Evolutionary conservation across 2,113 vertebrate genomes (phyloP), one percentile per base, ranked within the genome.

Genomic region (Scatophagus argus): DNA sequence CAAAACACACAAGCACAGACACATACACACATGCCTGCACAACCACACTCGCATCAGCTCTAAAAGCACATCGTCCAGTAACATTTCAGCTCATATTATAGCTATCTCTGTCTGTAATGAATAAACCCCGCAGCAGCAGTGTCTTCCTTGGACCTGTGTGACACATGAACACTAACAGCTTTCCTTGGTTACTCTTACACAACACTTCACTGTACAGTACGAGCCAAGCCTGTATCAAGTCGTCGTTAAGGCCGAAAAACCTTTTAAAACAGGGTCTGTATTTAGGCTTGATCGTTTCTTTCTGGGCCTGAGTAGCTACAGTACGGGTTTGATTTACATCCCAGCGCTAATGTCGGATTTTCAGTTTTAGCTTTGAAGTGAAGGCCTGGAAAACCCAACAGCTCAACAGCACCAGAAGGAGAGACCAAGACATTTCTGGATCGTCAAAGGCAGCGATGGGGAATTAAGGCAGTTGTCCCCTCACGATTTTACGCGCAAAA

Each of bases 391-490:
- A n/a, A 21, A 43, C 52, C 54, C 12, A 14, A 43, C 14, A 1
- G 68, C 64, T 84, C 72, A 51, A 34, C 79, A 75, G 83, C 79
- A 88, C 79, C 82, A 83, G 82, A 87, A 68, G 36, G 36, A 54
- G 59, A 61, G 52, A 68, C 82, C 41, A 34, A 75, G 67, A 76
- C 52, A 70, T 86, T 78, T 81, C 82, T 84, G 62, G 56, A 77
- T 90, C 21, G 17, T 89, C 83, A 79, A 95, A 95, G 94, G 94
- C 93, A 94, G 91, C 86, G n/a, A 76, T 90, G 89, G 91, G 91
- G 89, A 91, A 88, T 92, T 95, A 94, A 95, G 94, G 94, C 93
- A 85, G 71, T 46, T 82, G 88, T 88, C 92, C 89, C 82, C 78
- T 82, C 74, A 73, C 74, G 61, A 82, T 77, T 73, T 62, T 34